Evolutionary conservation across 1,140 invertebrate species (phyloP), one percentile per base, ranked within the genome.

Genomic region (Apis florea): DNA sequence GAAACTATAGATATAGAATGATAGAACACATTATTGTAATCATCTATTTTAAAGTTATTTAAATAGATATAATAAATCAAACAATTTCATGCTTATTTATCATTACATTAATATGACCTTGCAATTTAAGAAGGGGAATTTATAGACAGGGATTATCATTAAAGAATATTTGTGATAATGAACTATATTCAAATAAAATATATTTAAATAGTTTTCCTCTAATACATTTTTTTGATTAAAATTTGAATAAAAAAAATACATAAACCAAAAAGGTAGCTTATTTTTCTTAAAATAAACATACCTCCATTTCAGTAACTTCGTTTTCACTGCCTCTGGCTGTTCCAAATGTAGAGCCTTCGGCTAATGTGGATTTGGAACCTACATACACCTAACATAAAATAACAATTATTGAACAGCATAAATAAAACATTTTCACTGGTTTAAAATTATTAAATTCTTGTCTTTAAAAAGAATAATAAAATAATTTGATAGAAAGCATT

Each of bases 31-130:
- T 84, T 86, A 87, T 63, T 82, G 87, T 86, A 89, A 90, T 89
- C 85, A 84, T 88, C 79, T 89, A 84, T 88, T 90, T 89, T 85
- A 87, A 90, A 85, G 80, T 79, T 83, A 85, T 82, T 88, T 74
- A 83, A 83, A 89, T n/a, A n/a, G n/a, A n/a, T n/a, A 82, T 84
- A 86, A n/a, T 78, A 87, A 84, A 88, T 90, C 88, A 85, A 91
- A 89, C 85, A 87, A 89, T 91, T 90, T 92, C 90, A 89, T 90
- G 85, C 88, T 79, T 86, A 89, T 89, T 91, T 90, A 85, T 88
- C 83, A 89, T 91, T 93, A 91, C 88, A 91, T 92, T 87, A 88
- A 92, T 92, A 88, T 92, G 92, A 92, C 92, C 92, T 93, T 93
- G 91, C 73, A 92, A 92, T 92, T 91, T 90, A 83, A 89, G 87